Base-by-base conservation (phyloP, 2,888 invertebrate species). In the Mimumesa dahlbomi region DNA sequence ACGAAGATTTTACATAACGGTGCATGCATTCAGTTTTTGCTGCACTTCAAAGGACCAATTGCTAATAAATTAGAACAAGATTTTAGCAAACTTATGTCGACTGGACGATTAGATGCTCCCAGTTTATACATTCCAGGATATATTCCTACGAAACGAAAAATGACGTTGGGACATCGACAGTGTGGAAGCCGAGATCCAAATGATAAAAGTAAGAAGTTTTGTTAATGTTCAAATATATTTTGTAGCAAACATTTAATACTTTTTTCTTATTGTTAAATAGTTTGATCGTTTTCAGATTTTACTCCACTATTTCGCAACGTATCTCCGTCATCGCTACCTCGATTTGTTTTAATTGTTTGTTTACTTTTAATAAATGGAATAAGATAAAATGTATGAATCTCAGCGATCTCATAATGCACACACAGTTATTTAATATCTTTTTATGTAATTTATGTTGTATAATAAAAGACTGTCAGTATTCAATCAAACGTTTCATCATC, bases 1-100 rank as follows among this genome's bases (percentile, higher is more conserved):
- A 96, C 96, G 0, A 94, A 94, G 85, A 90, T 92, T 22, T 90
- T 97, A 53, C 95, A 96, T 86, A 92, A 93, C 73, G 94, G 95
- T 61, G 92, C 94, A 46, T 97, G 97, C 85, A 91, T 97, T 14
- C 97, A 97, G 90, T 91, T 97, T 84, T 91, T 96, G 58, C 91
- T 97, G 82, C 97, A 97, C 90, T 97, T 97, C 88, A 94, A 94
- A 91, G 94, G 96, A 0, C 95, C 96, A 0, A 92, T 94, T 22
- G 97, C 97, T 0, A 93, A 92, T 87, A 91, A 92, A 70, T 90
- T 97, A 18, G 97, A 97, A 88, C 91, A 94, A 83, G 96, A 96
- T 89, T 95, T 96, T 82, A 94, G 93, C 73, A 93, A 92, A 67
- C 90, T 97, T 25, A 90, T 97, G 73, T 93, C 94, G 1, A 93